These are phyloP conservation scores for Nymphalis urticae DNA, from an alignment of 2,888 invertebrate species.

Conservation along the genomic window DNA sequence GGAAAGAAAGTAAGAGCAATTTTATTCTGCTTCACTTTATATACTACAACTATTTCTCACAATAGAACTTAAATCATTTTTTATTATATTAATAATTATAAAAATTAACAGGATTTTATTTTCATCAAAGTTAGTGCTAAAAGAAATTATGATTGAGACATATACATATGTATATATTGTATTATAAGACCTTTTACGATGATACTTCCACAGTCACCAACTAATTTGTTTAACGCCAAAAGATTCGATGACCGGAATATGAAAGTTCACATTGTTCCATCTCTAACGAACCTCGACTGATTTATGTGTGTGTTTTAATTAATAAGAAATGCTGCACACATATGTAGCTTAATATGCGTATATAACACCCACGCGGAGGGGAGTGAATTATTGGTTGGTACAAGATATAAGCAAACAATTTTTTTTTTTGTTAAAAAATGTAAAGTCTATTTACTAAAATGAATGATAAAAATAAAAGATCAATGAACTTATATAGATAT, in stretches of 20 bases:
- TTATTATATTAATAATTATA: too few relatives aligned
- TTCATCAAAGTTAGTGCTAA: too few relatives aligned
- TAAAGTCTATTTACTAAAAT: too few relatives aligned
- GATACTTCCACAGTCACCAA: background rate
- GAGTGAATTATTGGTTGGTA: slow-evolving; percentile 46
- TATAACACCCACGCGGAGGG: slow-evolving; percentile 47
- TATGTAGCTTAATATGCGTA: slow-evolving; percentile 54
- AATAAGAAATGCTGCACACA: slow-evolving; percentile 72
- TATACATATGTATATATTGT: too few relatives aligned
- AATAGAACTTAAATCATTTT: too few relatives aligned
- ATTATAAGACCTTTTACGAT: background rate
- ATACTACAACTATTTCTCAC: too few relatives aligned
- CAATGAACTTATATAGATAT: too few relatives aligned
- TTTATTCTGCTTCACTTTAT: too few relatives aligned
- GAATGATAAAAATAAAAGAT: too few relatives aligned
- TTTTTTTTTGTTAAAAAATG: background rate
- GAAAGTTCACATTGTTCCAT: slow-evolving; percentile 67
- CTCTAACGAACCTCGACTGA: slow-evolving; percentile 78
- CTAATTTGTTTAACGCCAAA: slow-evolving; percentile 35
- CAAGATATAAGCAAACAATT: slow-evolving; percentile 35
- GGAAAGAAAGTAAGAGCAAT: too few relatives aligned
- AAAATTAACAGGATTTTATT: too few relatives aligned
- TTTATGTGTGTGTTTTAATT: slow-evolving; percentile 79
- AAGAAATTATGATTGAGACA: too few relatives aligned
- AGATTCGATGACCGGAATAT: slow-evolving; percentile 46